Percentiles rank a stretch among this genome's conserved stretches.
These are phyloP conservation scores for Protosalanx chinensis DNA, from an alignment of 2,797 vertebrate genomes.

Conservation along the genomic window DNA sequence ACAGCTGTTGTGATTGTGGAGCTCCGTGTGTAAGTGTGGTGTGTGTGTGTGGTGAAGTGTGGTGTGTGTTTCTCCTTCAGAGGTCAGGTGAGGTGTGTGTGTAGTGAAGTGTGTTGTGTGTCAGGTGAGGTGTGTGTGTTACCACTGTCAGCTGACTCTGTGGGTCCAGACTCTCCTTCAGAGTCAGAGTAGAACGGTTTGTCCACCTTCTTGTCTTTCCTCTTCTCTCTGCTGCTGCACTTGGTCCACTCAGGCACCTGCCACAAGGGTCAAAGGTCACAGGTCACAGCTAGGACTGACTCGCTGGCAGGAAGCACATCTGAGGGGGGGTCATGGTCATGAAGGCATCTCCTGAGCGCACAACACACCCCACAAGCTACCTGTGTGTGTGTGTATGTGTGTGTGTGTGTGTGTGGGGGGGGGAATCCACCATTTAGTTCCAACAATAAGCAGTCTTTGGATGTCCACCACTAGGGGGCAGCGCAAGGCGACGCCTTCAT, in stretches of 20 bases:
- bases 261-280: conserved; percentile 26
- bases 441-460: neutral
- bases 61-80: neutral
- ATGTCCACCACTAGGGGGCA: conserved; percentile 37
- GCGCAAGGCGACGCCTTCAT: conserved; percentile 71
- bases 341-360: conserved; percentile 59
- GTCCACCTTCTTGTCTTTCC: conserved; percentile 96
- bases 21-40: neutral
- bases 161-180: conserved; percentile 92
- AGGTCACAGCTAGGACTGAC: neutral
- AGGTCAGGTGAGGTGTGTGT: neutral
- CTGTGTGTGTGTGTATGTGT: conserved; percentile 15
- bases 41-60: neutral
- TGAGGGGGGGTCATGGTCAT: conserved; percentile 62
- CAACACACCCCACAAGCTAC: neutral
- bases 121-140: conserved; percentile 39
- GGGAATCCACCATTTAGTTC: conserved; percentile 8
- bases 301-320: conserved; percentile 25
- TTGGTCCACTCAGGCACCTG: conserved; percentile 99
- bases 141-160: conserved; percentile 96
- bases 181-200: conserved; percentile 98
- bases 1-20: neutral
- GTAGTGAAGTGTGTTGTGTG: neutral
- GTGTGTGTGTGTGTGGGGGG: conserved; percentile 16
- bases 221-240: conserved; percentile 92